phyloP scores from a whole-genome alignment of 2,888 invertebrate genomes.

The Morpho deidamia region DNA sequence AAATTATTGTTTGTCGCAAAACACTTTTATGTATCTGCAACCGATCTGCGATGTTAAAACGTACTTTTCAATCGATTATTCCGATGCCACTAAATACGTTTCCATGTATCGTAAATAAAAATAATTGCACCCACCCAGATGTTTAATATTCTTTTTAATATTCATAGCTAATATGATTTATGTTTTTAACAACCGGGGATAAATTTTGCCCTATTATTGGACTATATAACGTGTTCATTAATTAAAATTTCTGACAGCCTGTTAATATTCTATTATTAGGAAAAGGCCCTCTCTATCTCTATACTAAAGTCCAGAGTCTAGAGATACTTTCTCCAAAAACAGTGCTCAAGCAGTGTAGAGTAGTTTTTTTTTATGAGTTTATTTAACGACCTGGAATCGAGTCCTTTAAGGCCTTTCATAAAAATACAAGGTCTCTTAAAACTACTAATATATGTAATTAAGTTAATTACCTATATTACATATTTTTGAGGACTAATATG shows the following conservation, averaged over 20 bases:
- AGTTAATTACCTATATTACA: no score
- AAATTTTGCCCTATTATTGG: slow-evolving; percentile 9
- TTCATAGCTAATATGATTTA: slow-evolving; percentile 14
- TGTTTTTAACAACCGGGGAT: slow-evolving; percentile 1
- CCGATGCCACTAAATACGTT: slow-evolving; percentile 36
- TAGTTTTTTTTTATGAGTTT: no score
- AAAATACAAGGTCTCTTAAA: no score
- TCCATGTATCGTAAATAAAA: slow-evolving; percentile 38
- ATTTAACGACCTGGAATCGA: no score
- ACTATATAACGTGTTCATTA: slow-evolving; percentile 7
- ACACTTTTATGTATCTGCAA: background rate
- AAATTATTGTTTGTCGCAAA: background rate
- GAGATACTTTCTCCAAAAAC: no score
- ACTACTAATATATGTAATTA: no score
- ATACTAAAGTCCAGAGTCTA: no score
- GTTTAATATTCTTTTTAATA: slow-evolving; percentile 12
- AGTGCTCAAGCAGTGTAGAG: no score
- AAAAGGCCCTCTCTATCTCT: no score
- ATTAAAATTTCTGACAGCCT: background rate
- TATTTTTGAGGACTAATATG: no score
- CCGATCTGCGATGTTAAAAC: background rate
- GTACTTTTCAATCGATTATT: background rate
- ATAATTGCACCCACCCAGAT: slow-evolving; percentile 32
- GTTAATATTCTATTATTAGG: no score
- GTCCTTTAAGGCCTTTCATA: no score